Evolutionary conservation across 2,797 vertebrate species (phyloP).

Genomic region (Propithecus perrieri): DNA sequence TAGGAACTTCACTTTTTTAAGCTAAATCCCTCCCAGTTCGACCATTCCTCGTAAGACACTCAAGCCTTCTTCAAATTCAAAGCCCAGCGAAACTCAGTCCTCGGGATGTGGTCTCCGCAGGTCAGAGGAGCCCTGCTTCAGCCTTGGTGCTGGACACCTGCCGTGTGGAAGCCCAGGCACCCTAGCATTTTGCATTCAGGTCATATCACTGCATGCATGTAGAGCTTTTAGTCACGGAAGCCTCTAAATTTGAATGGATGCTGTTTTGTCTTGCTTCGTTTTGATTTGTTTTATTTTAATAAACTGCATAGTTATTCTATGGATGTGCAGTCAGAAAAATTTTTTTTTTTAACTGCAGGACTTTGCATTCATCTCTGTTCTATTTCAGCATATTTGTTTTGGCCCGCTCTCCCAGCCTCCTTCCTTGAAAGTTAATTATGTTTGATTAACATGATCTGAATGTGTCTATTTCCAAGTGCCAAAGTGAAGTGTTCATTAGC

Average conservation of each 20-base stretch:
- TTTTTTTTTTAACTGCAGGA: conserved; percentile 24
- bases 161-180: neutral
- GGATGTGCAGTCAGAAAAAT: neutral
- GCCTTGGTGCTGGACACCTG: neutral
- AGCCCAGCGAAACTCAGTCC: neutral
- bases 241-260: neutral
- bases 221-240: neutral
- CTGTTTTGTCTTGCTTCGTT: conserved; percentile 43
- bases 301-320: conserved; percentile 49
- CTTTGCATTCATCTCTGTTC: conserved; percentile 57
- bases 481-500: conserved; percentile 78
- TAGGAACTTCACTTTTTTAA: neutral
- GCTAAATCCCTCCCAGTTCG: neutral
- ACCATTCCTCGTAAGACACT: neutral
- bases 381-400: conserved; percentile 74
- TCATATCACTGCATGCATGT: neutral
- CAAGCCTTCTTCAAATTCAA: neutral
- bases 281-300: conserved; percentile 59
- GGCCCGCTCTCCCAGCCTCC: conserved; percentile 64
- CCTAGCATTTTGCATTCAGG: neutral
- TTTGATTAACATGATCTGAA: conserved; percentile 81
- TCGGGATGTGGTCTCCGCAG: neutral
- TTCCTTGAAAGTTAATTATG: conserved; percentile 79
- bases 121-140: neutral
- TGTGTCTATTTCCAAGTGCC: conserved; percentile 77